These are phyloP conservation scores for Leptinotarsa defecta DNA, from an alignment of 1,140 invertebrate genomes.

Conservation along the genomic window DNA sequence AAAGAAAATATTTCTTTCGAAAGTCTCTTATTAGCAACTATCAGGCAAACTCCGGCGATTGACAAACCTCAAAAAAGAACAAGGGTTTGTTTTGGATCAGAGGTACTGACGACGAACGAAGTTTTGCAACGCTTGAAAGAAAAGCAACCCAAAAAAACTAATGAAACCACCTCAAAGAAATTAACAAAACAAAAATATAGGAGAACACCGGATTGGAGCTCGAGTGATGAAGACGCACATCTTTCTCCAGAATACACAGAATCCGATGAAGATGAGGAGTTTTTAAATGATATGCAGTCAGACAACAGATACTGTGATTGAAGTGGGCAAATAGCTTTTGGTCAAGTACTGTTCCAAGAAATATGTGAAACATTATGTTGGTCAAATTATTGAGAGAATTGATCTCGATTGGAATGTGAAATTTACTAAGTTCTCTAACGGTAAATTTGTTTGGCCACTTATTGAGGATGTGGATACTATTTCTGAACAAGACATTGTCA, in stretches of 20 bases:
- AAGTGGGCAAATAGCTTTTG: not conserved
- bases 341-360: conserved; percentile 1
- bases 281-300: not conserved
- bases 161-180: not conserved
- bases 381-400: not conserved
- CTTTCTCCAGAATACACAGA: not conserved
- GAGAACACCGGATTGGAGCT: not conserved
- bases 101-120: not conserved
- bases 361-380: conserved; percentile 1
- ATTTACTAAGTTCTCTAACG: conserved; percentile 1
- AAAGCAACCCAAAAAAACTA: not conserved
- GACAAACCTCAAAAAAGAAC: not conserved
- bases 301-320: not conserved
- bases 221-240: not conserved
- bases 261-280: conserved; percentile 2
- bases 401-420: not conserved
- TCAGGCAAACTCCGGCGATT: not conserved
- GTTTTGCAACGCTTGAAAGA: not conserved
- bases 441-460: conserved; percentile 1
- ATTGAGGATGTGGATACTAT: not conserved
- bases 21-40: not conserved
- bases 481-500: not conserved
- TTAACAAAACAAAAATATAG: not conserved
- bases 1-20: not conserved
- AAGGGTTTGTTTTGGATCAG: not conserved